A percentile compares a stretch with the other conserved stretches of the same genome.
These are phyloP conservation scores for Charaxes varanes DNA, from an alignment of 1,140 invertebrate species.

Conservation along the genomic window DNA sequence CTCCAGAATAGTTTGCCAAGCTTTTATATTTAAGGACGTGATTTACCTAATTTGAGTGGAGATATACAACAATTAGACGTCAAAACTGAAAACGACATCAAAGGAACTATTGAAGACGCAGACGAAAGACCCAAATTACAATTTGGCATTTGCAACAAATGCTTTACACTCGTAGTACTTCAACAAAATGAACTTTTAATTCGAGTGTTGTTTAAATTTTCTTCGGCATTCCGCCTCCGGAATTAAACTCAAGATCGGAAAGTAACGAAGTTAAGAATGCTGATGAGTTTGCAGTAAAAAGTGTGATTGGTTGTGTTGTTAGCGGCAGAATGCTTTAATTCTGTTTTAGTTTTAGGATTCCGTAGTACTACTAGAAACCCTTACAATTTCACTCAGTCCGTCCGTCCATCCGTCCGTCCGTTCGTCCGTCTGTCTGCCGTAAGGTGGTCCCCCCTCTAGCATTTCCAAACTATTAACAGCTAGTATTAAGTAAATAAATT, in stretches of 20 bases:
- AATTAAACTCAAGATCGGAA: neutral
- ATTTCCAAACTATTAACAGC: no score
- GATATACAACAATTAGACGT: neutral
- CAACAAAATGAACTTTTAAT: constrained; percentile 7
- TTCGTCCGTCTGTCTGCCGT: no score
- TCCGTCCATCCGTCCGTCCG: no score
- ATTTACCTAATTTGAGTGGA: neutral
- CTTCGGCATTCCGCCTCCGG: constrained; percentile 9
- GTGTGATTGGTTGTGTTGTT: neutral
- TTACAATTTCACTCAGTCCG: no score
- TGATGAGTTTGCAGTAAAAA: neutral
- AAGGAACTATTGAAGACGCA: no score
- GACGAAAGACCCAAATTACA: constrained; percentile 1
- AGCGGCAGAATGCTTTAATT: no score
- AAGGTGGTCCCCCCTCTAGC: no score
- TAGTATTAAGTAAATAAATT: no score
- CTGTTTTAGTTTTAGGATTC: no score
- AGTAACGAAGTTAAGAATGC: neutral
- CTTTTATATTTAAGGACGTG: no score
- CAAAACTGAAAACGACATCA: neutral
- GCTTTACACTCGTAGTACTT: constrained; percentile 3
- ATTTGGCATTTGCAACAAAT: constrained; percentile 12
- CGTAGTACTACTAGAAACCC: no score
- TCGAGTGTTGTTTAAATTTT: constrained; percentile 19
- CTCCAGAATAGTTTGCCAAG: no score